Conservation (phyloP, 2,797 vertebrate genomes). For the Thaleichthys pacificus region DNA sequence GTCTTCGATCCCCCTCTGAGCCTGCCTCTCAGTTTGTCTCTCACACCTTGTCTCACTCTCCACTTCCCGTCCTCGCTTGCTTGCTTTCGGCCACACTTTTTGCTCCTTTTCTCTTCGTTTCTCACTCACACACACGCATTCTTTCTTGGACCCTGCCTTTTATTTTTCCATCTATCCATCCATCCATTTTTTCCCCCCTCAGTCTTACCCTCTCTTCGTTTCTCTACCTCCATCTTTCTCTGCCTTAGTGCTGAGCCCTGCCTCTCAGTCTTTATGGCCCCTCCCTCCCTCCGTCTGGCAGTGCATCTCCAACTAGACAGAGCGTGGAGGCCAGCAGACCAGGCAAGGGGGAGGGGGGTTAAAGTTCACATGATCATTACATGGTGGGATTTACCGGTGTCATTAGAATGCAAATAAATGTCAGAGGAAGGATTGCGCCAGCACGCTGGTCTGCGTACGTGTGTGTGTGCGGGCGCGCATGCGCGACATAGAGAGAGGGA, state of each 20-base stretch:
- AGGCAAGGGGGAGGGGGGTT: slow-evolving; percentile 20
- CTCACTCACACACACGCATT: neutral
- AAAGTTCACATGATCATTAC: slow-evolving; percentile 49
- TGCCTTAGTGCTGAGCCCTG: neutral
- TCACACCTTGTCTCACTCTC: neutral
- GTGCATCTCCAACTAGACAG: slow-evolving; percentile 34
- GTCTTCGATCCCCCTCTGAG: slow-evolving; percentile 4
- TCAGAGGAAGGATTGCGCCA: slow-evolving; percentile 25
- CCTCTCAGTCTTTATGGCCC: neutral
- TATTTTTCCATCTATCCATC: neutral
- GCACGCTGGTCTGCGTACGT: neutral
- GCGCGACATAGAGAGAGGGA: neutral
- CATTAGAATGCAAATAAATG: slow-evolving; percentile 64
- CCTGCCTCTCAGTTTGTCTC: slow-evolving; percentile 1
- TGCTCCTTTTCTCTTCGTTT: neutral
- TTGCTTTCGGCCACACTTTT: no score
- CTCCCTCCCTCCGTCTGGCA: slow-evolving; percentile 17
- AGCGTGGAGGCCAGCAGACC: slow-evolving; percentile 24
- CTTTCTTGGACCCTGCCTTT: neutral
- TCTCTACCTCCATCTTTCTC: neutral
- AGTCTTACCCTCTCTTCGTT: neutral
- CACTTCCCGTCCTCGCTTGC: neutral
- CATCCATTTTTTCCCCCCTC: neutral
- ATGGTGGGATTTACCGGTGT: slow-evolving; percentile 46
- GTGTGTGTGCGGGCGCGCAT: slow-evolving; percentile 12